phyloP scores from a whole-genome alignment of 2,888 invertebrate species.

The Coenonympha arcania region DNA sequence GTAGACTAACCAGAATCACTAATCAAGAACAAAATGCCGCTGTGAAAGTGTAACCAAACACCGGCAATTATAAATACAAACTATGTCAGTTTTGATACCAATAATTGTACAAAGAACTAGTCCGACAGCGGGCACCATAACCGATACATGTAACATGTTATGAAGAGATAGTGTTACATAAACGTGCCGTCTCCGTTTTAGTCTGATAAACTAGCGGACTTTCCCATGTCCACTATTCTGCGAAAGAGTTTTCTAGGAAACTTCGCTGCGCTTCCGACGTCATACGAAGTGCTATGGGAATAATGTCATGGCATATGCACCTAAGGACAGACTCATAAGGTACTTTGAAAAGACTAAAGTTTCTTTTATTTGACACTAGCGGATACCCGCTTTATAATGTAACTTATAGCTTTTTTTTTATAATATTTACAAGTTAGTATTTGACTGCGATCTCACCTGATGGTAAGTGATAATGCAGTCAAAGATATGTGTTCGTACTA shows the following conservation, averaged over 20 bases:
- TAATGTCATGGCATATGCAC: neutral
- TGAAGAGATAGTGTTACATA: conserved; percentile 32
- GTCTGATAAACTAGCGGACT: conserved; percentile 29
- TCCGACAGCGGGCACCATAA: neutral
- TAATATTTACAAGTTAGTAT: no score
- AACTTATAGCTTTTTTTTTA: no score
- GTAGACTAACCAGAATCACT: no score
- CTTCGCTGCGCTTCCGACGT: conserved; percentile 2
- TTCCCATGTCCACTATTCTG: conserved; percentile 27
- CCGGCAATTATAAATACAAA: no score
- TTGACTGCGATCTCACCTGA: no score
- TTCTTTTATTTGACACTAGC: no score
- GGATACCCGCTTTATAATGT: no score
- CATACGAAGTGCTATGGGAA: neutral
- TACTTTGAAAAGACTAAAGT: no score
- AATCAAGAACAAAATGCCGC: neutral
- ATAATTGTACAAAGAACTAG: conserved; percentile 7
- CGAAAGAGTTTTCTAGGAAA: conserved; percentile 28
- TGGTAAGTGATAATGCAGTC: no score
- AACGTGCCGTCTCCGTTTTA: conserved; percentile 26
- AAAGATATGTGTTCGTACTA: no score
- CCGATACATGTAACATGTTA: no score
- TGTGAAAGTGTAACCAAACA: neutral
- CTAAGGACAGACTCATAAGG: neutral
- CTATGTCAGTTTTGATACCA: conserved; percentile 5